phyloP scores from a whole-genome alignment of 2,113 vertebrate genomes.

The Cervus canadensis region DNA sequence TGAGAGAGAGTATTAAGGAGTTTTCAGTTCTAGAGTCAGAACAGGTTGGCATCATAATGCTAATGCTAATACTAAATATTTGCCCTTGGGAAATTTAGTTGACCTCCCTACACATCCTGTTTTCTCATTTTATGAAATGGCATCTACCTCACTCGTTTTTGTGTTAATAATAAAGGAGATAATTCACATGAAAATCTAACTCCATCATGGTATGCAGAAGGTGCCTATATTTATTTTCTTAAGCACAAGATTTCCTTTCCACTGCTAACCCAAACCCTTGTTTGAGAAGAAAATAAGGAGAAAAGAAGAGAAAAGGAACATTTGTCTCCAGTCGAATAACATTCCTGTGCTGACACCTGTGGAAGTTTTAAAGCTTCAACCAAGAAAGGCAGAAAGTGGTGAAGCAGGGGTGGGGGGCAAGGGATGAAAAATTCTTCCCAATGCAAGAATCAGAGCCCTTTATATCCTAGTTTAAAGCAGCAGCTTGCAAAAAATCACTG shows the following conservation, averaged over 20 bases:
- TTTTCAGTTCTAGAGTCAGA: neutral
- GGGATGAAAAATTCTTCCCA: neutral
- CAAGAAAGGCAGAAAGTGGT: neutral
- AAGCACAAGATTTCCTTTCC: neutral
- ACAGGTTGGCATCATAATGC: neutral
- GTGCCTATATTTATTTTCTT: neutral
- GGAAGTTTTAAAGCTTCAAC: neutral
- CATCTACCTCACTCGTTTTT: neutral
- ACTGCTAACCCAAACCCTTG: neutral
- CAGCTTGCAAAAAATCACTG: too few relatives aligned
- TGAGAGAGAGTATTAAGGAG: neutral
- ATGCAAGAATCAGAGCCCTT: neutral
- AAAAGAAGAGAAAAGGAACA: neutral
- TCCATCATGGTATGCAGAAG: neutral
- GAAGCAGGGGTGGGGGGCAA: neutral
- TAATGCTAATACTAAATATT: neutral
- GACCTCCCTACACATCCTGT: neutral
- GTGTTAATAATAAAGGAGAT: neutral
- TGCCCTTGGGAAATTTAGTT: neutral
- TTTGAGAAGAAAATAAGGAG: neutral
- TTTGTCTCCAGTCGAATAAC: neutral
- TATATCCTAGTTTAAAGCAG: neutral
- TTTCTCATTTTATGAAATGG: neutral
- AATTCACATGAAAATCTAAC: neutral
- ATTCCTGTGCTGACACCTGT: neutral